A percentile compares a stretch with the other conserved stretches of the same genome.
Conservation (phyloP, 2,797 vertebrate genomes). For the Synaphobranchus kaupii region DNA sequence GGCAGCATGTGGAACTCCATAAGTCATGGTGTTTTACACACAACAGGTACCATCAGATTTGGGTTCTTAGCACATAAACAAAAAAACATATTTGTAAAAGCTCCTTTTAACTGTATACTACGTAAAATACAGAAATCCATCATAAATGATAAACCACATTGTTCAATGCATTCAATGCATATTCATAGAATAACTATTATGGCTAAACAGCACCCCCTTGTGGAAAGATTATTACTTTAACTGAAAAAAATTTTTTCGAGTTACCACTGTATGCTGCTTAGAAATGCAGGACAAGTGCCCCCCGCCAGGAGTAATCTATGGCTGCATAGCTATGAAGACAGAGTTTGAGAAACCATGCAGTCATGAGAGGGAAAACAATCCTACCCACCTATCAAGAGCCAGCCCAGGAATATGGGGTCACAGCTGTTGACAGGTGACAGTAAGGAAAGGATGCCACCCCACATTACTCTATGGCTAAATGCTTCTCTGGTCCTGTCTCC, state of each 20-base stretch:
- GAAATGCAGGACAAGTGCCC: no score
- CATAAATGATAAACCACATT: not conserved
- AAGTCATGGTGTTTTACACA: not conserved
- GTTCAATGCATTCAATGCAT: not conserved
- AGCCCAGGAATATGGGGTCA: no score
- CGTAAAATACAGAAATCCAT: not conserved
- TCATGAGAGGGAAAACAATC: no score
- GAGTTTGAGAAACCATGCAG: no score
- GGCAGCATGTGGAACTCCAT: not conserved
- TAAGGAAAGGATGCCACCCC: no score
- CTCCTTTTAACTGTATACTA: not conserved
- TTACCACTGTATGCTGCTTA: not conserved
- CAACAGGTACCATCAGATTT: not conserved
- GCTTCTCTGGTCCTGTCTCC: no score
- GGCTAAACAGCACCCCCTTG: constrained; percentile 31
- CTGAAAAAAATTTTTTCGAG: not conserved
- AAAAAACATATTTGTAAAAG: not conserved
- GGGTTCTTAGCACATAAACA: not conserved
- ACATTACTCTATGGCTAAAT: no score
- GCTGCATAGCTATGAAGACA: no score
- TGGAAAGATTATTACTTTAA: not conserved
- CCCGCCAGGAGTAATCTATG: no score
- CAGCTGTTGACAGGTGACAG: no score
- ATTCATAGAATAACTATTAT: not conserved
- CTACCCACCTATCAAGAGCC: no score